Conservation (phyloP, 2,113 vertebrate species). For the Oncorhynchus nerka region DNA sequence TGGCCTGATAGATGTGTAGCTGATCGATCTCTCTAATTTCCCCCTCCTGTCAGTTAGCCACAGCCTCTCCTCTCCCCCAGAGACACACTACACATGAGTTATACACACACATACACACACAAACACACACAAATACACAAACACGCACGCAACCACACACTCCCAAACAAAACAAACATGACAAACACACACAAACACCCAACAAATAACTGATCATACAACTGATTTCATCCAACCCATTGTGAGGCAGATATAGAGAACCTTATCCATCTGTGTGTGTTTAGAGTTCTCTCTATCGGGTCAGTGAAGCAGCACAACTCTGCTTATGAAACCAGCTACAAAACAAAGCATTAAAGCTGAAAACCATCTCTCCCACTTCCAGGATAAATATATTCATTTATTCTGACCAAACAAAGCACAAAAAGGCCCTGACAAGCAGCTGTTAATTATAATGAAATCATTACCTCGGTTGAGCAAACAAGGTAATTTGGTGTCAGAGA, state of each 20-base stretch:
- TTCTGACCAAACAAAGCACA: slow-evolving; percentile 18
- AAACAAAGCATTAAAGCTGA: slow-evolving; percentile 28
- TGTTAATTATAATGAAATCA: slow-evolving; percentile 11
- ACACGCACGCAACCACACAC: not conserved
- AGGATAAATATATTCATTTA: not conserved
- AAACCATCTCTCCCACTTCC: not conserved
- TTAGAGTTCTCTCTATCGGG: slow-evolving; percentile 35
- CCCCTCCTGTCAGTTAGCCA: not conserved
- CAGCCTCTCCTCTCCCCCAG: not conserved
- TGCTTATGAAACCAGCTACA: slow-evolving; percentile 41
- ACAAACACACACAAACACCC: not conserved
- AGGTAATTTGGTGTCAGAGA: not conserved
- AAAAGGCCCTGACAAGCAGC: not conserved
- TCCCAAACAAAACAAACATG: not conserved
- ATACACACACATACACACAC: not conserved
- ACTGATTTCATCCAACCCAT: not conserved
- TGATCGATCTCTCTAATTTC: slow-evolving; percentile 8
- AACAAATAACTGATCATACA: slow-evolving; percentile 2
- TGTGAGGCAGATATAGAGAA: not conserved
- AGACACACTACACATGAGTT: not conserved
- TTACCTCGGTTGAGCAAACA: slow-evolving; percentile 2
- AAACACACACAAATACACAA: not conserved
- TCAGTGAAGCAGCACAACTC: slow-evolving; percentile 27
- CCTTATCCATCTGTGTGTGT: slow-evolving; percentile 17
- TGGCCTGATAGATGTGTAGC: slow-evolving; percentile 5